Evolutionary conservation across 2,113 vertebrate genomes (phyloP).

Genomic region (Zosterops pallidus): DNA sequence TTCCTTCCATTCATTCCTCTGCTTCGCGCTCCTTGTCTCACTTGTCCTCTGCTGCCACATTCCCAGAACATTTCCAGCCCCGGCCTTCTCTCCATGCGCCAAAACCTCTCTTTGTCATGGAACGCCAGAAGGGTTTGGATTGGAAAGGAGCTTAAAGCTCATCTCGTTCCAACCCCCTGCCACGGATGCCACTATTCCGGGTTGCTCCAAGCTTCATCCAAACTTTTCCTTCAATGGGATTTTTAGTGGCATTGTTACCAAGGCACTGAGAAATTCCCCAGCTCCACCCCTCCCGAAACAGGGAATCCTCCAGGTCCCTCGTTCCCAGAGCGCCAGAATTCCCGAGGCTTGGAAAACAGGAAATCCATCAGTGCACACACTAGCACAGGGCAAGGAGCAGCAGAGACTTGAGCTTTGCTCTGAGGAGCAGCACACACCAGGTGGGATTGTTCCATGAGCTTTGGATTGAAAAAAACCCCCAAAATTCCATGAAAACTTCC

Average conservation of each 20-base stretch:
- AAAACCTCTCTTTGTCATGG: not conserved
- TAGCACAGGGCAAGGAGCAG: not conserved
- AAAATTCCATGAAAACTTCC: not conserved
- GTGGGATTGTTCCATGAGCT: fast-evolving
- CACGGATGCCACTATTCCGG: fast-evolving
- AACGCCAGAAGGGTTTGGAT: not conserved
- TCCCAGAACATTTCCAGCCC: not conserved
- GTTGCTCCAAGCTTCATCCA: not conserved
- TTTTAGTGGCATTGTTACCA: not conserved
- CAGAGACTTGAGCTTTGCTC: not conserved
- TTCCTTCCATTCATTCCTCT: not conserved
- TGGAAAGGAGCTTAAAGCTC: not conserved
- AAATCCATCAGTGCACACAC: fast-evolving
- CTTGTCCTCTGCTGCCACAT: fast-evolving
- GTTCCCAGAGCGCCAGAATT: not conserved
- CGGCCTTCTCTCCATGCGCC: fast-evolving
- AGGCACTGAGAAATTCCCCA: not conserved
- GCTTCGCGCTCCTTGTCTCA: fast-evolving
- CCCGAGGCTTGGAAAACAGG: not conserved
- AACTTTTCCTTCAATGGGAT: not conserved
- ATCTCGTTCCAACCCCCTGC: no score
- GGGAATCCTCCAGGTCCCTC: not conserved
- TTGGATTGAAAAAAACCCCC: no score
- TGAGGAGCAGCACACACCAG: no score
- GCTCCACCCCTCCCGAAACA: not conserved